These are phyloP conservation scores for Acronicta aceris DNA, from an alignment of 2,888 invertebrate genomes.

Conservation along the genomic window DNA sequence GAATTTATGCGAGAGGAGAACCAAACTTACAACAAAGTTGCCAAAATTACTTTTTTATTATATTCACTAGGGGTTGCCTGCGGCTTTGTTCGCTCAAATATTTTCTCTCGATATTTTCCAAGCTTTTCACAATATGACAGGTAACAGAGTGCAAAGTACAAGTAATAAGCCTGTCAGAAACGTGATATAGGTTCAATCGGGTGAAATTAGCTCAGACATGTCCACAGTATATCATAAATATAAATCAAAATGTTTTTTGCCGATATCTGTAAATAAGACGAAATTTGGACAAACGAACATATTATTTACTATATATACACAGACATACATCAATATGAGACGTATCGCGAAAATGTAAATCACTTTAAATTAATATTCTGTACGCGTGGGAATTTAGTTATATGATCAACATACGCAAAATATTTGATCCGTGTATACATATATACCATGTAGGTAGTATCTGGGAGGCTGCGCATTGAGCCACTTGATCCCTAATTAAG, in stretches of 20 bases:
- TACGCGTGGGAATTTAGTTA: conserved; percentile 30
- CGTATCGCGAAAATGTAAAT: conserved; percentile 32
- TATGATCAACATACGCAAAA: conserved; percentile 49
- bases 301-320: neutral
- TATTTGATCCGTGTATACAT: conserved; percentile 45
- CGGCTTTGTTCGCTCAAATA: conserved; percentile 16
- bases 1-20: conserved; percentile 17
- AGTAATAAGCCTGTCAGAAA: conserved; percentile 55
- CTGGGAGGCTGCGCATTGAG: conserved; percentile 51
- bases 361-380: conserved; percentile 51
- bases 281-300: conserved; percentile 7
- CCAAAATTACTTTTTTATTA: conserved; percentile 35
- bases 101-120: conserved; percentile 29
- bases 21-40: conserved; percentile 27
- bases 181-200: conserved; percentile 57
- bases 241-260: conserved; percentile 28
- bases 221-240: conserved; percentile 35
- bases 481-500: conserved; percentile 75
- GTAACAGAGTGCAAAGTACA: conserved; percentile 44
- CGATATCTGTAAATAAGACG: conserved; percentile 24
- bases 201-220: conserved; percentile 40
- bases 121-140: conserved; percentile 42
- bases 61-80: conserved; percentile 12
- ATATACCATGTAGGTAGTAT: conserved; percentile 16
- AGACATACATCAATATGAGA: conserved; percentile 11